phyloP scores from a whole-genome alignment of 2,797 vertebrate species.

The Heteromormyrus szaboi region DNA sequence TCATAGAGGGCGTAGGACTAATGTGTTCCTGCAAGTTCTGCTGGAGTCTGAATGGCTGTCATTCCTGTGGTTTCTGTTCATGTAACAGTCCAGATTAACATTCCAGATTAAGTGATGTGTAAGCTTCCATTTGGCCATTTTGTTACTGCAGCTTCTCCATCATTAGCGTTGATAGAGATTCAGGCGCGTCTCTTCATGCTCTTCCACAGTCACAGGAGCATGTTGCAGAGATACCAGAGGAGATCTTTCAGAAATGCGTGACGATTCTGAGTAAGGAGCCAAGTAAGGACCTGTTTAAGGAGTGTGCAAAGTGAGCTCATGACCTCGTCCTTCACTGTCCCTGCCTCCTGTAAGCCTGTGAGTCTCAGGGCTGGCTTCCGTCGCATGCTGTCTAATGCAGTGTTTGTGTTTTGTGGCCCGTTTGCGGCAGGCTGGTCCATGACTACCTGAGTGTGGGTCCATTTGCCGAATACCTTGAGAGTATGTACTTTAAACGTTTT shows the following conservation, averaged over 20 bases:
- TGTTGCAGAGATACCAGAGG: slow-evolving; percentile 75
- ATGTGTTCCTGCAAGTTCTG: neutral
- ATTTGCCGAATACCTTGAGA: slow-evolving; percentile 94
- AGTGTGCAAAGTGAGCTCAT: slow-evolving; percentile 80
- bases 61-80: neutral
- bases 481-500: slow-evolving; percentile 92
- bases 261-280: slow-evolving; percentile 78
- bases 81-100: neutral
- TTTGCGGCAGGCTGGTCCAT: slow-evolving; percentile 74
- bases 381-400: neutral
- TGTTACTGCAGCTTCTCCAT: neutral
- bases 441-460: slow-evolving; percentile 90
- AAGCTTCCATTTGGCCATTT: neutral
- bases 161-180: neutral
- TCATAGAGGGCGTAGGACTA: neutral
- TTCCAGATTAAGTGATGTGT: neutral
- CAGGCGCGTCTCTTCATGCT: neutral
- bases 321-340: neutral
- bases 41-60: no score
- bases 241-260: slow-evolving; percentile 70
- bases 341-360: neutral
- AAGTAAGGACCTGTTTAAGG: slow-evolving; percentile 91
- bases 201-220: slow-evolving; percentile 72
- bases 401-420: neutral
- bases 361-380: no score